Base-by-base conservation (phyloP, 2,888 invertebrate genomes). In the Dynastes hyllus region DNA sequence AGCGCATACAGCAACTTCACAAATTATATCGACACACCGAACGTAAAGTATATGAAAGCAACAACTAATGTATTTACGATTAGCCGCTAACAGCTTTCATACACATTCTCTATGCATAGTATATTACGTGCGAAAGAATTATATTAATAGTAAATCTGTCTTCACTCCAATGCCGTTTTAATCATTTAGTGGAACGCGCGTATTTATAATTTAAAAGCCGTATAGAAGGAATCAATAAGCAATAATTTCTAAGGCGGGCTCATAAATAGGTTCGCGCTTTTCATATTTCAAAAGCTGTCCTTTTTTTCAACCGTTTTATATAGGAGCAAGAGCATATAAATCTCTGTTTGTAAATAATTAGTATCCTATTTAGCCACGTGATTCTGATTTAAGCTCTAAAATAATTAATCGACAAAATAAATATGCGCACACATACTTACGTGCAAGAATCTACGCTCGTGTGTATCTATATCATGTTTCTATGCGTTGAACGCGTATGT, bases 81-180 rank as follows among this genome's bases (percentile, higher is more conserved):
- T 71, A 29, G 40, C 66, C 75, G 65, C 66, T 55, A 76, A 76
- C 50, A n/a, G 69, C 79, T 79, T 79, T 79, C 79, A 70, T 76
- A 69, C 50, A 51, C 79, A 67, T 50, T 79, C 76, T 58, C 9
- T 69, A 37, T 65, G n/a, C 37, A 71, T 40, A 50, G 37, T 79
- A 76, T 67, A 79, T 79, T 79, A 79, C 67, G 76, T 79, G 79
- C 67, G 45, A 79, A 76, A 79, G 79, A 79, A 79, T 79, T 79
- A 79, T 70, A 70, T 79, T 79, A 76, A 70, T 76, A 79, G 51
- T 79, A 79, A 79, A 79, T 79, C 79, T 79, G 79, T 79, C 79
- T 51, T 79, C 76, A 61, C 76, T 51, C 27, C 78, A 37, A 51
- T 65, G 51, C 53, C 32, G 65, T 63, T 65, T 78, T 70, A 78